Conservation (phyloP, 2,888 invertebrate species). For the Melieria omissa region DNA sequence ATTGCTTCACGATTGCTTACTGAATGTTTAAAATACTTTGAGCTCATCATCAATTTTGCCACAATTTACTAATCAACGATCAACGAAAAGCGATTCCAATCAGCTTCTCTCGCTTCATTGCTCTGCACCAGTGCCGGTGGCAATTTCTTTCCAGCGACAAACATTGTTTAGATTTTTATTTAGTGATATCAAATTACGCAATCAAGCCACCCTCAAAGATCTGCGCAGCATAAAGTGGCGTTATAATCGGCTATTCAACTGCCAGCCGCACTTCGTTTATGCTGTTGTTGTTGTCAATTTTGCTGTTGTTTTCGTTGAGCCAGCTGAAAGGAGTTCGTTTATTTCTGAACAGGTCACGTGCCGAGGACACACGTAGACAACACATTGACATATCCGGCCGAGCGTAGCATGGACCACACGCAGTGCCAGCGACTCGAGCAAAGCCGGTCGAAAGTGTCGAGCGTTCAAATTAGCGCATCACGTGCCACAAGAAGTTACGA, state of each 20-base stretch:
- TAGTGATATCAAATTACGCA: conserved; percentile 32
- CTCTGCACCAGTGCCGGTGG: neutral
- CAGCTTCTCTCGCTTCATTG: too few species aligned
- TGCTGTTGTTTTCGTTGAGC: conserved; percentile 41
- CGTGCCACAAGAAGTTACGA: conserved; percentile 49
- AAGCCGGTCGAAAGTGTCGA: conserved; percentile 9
- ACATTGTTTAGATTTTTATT: conserved; percentile 12
- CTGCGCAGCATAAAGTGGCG: conserved; percentile 24
- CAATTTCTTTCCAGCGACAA: conserved; percentile 9
- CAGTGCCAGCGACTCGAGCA: conserved; percentile 28
- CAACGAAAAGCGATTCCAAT: too few species aligned
- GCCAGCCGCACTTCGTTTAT: neutral
- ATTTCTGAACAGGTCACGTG: conserved; percentile 48
- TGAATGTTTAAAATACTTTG: too few species aligned
- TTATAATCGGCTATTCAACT: conserved; percentile 6
- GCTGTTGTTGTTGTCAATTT: conserved; percentile 30
- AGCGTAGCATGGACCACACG: conserved; percentile 44
- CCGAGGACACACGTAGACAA: conserved; percentile 42
- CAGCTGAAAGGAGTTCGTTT: conserved; percentile 46
- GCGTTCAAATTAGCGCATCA: conserved; percentile 56
- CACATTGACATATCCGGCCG: conserved; percentile 48
- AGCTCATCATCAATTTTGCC: too few species aligned
- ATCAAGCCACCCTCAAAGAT: conserved; percentile 29
- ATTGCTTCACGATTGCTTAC: too few species aligned
- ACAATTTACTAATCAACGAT: too few species aligned